Base-by-base conservation (phyloP, 2,797 vertebrate genomes). In the Triplophysa bombifrons region DNA sequence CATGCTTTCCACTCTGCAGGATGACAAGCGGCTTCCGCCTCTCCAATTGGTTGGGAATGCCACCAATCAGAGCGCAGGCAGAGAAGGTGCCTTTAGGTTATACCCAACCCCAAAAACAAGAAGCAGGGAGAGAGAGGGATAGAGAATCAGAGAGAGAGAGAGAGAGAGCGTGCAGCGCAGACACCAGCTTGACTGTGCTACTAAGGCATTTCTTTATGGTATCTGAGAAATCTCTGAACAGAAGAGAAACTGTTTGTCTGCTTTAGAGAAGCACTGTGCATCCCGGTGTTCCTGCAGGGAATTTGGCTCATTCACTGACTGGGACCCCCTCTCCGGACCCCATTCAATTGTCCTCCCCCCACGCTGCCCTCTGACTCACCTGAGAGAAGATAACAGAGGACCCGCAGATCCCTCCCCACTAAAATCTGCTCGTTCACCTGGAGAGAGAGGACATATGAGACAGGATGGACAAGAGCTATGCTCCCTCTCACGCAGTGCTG, bases 81-180 rank as follows among this genome's bases (percentile, higher is more conserved):
- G 90, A 91, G 92, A 94, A 94, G 93, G 93, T 93, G 93, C 93
- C 93, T 94, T 92, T 93, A 93, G 94, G 91, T 94, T 94, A 91
- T 92, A 92, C 90, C 89, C 93, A 93, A 89, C 88, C 91, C 91
- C 89, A 91, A 93, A 88, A 93, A 89, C 87, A 83, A 82, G 84
- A 83, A 82, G 84, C 81, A 80, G 82, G 71, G 84, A 77, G 75
- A 69, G 70, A 71, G 70, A 75, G 76, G 84, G 82, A 74, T 78
- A 84, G 83, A 77, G 87, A 86, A 83, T 86, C 63, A 70, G 70
- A 80, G 63, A 83, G 79, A 75, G 61, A 83, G 75, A 76, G 53
- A 82, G 46, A 48, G 46, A 60, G 38, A 70, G 78, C 69, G 65
- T 11, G 75, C 66, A 78, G 86, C 87, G 83, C 85, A 89, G 82